Evolutionary conservation across 1,140 invertebrate species (phyloP).

Genomic region (Dendroctonus valens): DNA sequence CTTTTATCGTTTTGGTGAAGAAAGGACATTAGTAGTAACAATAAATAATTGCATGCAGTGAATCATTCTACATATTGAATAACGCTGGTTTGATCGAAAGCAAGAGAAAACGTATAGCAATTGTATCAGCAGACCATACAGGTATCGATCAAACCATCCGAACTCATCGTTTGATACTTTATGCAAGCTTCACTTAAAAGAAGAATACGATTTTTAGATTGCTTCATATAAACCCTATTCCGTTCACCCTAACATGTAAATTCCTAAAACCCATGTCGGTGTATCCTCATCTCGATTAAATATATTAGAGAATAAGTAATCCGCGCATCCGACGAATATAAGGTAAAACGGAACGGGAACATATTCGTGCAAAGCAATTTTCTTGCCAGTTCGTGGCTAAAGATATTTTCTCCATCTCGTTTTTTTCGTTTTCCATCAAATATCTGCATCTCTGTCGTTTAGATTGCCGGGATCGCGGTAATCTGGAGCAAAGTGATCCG

Average conservation of each 20-base stretch:
- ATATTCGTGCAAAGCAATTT: slow-evolving; percentile 44
- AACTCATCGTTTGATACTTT: too few relatives aligned
- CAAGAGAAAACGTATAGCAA: too few relatives aligned
- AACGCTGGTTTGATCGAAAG: too few relatives aligned
- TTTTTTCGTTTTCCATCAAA: slow-evolving; percentile 8
- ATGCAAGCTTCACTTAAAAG: slow-evolving; percentile 1
- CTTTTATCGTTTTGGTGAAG: too few relatives aligned
- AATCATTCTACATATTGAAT: too few relatives aligned
- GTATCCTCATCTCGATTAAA: slow-evolving; percentile 32
- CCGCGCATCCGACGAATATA: slow-evolving; percentile 39
- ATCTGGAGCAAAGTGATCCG: slow-evolving; percentile 47
- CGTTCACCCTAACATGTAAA: slow-evolving; percentile 26
- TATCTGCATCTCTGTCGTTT: slow-evolving; percentile 33
- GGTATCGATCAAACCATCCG: too few relatives aligned
- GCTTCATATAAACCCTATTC: slow-evolving; percentile 12
- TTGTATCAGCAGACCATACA: too few relatives aligned
- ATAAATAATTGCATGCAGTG: too few relatives aligned
- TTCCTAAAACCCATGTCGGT: neutral
- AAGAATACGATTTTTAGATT: neutral
- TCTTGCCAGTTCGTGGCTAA: slow-evolving; percentile 42
- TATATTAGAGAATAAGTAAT: slow-evolving; percentile 43
- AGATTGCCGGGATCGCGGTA: slow-evolving; percentile 45
- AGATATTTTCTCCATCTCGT: slow-evolving; percentile 38
- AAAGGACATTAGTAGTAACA: too few relatives aligned
- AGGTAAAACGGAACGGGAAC: slow-evolving; percentile 36